Conservation (phyloP, 1,140 invertebrate species). For the Spodoptera frugiperda region DNA sequence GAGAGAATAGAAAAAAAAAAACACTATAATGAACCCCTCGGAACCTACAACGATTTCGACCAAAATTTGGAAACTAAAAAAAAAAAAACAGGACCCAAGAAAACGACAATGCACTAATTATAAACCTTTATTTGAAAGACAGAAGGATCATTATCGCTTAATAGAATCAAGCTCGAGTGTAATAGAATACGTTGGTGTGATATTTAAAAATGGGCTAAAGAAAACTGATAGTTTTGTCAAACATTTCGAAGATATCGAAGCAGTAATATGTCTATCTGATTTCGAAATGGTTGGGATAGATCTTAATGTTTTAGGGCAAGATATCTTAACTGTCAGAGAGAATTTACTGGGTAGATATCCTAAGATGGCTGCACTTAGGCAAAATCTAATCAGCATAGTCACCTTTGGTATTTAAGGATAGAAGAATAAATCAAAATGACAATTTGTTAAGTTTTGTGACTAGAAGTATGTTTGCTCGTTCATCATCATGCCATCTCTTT, state of each 20-base stretch:
- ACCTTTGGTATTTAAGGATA: no score
- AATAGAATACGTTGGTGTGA: conserved; percentile 23
- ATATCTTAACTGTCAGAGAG: conserved; percentile 3
- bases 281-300: background rate
- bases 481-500: no score
- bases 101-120: conserved; percentile 4
- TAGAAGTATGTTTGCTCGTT: no score
- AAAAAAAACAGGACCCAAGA: conserved; percentile 37
- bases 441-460: no score
- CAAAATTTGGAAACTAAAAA: conserved; percentile 54
- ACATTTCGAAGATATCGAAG: conserved; percentile 43
- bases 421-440: no score
- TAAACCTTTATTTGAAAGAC: background rate
- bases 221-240: conserved; percentile 54
- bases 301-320: conserved; percentile 3
- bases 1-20: conserved; percentile 48
- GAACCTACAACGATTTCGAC: conserved; percentile 54
- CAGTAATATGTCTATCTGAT: conserved; percentile 20
- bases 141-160: background rate
- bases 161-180: background rate
- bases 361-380: background rate
- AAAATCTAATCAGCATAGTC: background rate
- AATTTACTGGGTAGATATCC: background rate
- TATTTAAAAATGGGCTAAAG: conserved; percentile 36
- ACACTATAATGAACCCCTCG: conserved; percentile 41